Base-by-base conservation (phyloP, 2,888 invertebrate species). In the Alsophila aescularia region DNA sequence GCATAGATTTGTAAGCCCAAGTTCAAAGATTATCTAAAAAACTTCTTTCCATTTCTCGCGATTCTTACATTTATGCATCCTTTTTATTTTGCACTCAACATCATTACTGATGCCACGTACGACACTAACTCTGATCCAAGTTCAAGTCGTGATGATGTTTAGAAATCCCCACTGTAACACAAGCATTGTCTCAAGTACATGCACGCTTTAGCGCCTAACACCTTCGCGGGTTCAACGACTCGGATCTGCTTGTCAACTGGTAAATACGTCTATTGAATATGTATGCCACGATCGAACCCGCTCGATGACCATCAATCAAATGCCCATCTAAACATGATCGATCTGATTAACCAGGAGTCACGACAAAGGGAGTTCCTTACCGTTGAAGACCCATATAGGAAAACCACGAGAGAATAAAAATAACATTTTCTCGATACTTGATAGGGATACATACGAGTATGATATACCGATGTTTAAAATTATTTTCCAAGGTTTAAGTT, bases 251-350 rank as follows among this genome's bases (percentile, higher is more conserved):
- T 58, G 69, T 61, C 70, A 70, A 64, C 64, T 53, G 63, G 69
- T 70, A 70, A 67, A 70, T 52, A 67, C 61, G 54, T 57, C 68
- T 57, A 45, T 53, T 77, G 73, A 74, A 78, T 81, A 79, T 80
- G 71, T 32, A 32, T 32, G 52, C 49, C 71, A 60, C 70, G 70
- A 58, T 58, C 64, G 61, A 66, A 69, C 68, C 66, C 66, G 72
- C 61, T 72, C 73, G 71, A 62, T 62, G 70, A 64, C 55, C 67
- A 68, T 56, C 58, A 57, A 68, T 56, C 58, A 57, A 58, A 50
- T 39, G 15, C 29, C 18, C 48, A 49, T 54, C 56, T 42, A 52
- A 47, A 47, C 52, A 42, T 43, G 51, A 41, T 44, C 34, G 14
- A 16, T 41, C 21, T 31, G 24, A 24, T 41, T 45, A 34, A 49